Base-by-base conservation (phyloP, 2,888 invertebrate genomes). In the Dendrolimus pini region DNA sequence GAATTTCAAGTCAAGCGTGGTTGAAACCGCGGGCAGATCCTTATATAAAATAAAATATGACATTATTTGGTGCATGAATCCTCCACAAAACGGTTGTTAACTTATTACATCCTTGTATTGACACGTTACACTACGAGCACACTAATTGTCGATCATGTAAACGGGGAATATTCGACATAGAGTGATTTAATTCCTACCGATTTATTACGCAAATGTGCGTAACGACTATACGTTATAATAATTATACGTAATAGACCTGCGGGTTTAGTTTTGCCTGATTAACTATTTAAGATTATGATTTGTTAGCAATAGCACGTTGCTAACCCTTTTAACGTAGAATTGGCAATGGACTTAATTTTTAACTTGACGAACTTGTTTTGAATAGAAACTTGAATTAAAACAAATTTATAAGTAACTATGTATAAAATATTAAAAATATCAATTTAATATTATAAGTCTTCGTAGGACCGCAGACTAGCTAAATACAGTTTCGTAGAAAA, bases 141-240 rank as follows among this genome's bases (percentile, higher is more conserved):
- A 67, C 73, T 75, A 80, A 80, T 76, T 78, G 81, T 78, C 82
- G 78, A 84, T 84, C 81, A 75, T 75, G 78, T 81, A 77, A 72
- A 65, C 73, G 65, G 67, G 74, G 75, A 79, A 82, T 76, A 82
- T 71, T 75, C 75, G 68, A 66, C 70, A 66, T 60, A 63, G 72
- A 79, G 76, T 84, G 83, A 84, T 87, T 87, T 83, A 83, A 86
- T 82, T 82, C 78, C 72, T 61, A 68, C 71, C 77, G 78, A 82
- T 84, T 84, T 78, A 82, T 78, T 80, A 74, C 72, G 71, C 67
- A 70, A 72, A 69, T 70, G 68, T 63, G 58, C 62, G 55, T 54
- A 54, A 18, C 18, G 60, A 68, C 65, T 63, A 18, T 30, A 6
- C 72, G 74, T 77, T 78, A 80, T 77, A 75, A 74, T 75, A 74